Base-by-base conservation (phyloP, 1,140 invertebrate genomes). In the Drosophila azteca region DNA sequence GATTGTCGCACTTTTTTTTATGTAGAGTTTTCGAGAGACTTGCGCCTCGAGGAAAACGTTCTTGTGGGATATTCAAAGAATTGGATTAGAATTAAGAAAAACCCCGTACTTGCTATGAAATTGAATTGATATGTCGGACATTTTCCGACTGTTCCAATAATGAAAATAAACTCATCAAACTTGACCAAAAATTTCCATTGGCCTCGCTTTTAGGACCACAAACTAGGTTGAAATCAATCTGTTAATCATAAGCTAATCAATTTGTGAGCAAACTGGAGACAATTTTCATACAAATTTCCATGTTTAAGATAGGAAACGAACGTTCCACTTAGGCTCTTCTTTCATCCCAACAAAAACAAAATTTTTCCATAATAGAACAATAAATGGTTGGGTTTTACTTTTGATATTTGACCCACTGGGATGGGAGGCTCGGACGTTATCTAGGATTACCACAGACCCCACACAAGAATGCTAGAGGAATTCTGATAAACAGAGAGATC, bases 381-480 rank as follows among this genome's bases (percentile, higher is more conserved):
- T 69, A 69, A 70, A 50, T 53, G 64, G 64, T 69, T 69, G 68
- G 66, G 57, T 45, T 52, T 73, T 39, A 72, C 62, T 73, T 62
- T 53, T 65, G 54, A 17, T 75, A 75, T 75, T 66, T 75, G 71
- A 75, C 49, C 71, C 70, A 65, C 9, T 51, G 59, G 24, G 4
- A 5, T 4, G 24, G 24, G 24, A 26, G 24, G 24, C 5, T 26
- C 17, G 24, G 45, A 48, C 39, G 26, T 62, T 53, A 53, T 62
- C 49, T 64, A 69, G 82, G 63, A 64, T 81, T 80, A 77, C 59
- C 35, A 59, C 22, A 77, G 79, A 31, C 79, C 79, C 79, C 79
- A 57, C 77, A 64, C 62, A 66, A 52, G 66, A 69, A 49, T 49
- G 51, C 64, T 4, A 11, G 11, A 39, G 35, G 35, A 39, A 31